Percentiles rank a stretch among this genome's conserved stretches.
These are phyloP conservation scores for Mythimna vitellina DNA, from an alignment of 2,888 invertebrate genomes.

Conservation along the genomic window DNA sequence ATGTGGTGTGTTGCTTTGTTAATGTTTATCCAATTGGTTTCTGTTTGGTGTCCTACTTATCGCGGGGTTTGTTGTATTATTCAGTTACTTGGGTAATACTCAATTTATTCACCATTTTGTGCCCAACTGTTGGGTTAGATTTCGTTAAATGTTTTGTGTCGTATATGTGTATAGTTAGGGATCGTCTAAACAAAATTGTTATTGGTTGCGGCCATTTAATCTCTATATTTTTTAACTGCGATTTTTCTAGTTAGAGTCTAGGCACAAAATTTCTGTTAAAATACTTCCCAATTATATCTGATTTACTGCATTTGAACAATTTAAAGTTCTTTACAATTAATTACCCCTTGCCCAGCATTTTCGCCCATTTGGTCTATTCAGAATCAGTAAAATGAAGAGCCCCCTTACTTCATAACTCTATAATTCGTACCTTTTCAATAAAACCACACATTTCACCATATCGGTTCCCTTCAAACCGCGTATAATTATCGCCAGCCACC, in stretches of 20 bases:
- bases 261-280: too few relatives aligned
- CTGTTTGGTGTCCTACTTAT: slow-evolving; percentile 30
- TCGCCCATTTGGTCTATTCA: neutral
- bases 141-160: slow-evolving; percentile 2
- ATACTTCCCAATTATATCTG: neutral
- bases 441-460: slow-evolving; percentile 29
- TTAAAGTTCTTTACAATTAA: neutral
- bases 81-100: neutral
- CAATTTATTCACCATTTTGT: neutral
- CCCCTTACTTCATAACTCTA: neutral
- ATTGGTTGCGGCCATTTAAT: neutral
- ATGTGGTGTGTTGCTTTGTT: slow-evolving; percentile 55
- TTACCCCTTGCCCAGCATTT: neutral
- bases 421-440: slow-evolving; percentile 25
- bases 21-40: slow-evolving; percentile 45
- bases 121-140: neutral
- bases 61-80: slow-evolving; percentile 11
- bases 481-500: slow-evolving; percentile 61
- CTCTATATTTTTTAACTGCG: neutral
- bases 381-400: neutral
- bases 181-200: neutral
- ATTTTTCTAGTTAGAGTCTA: neutral
- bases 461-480: slow-evolving; percentile 31
- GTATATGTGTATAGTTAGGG: neutral
- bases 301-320: neutral